phyloP scores from a whole-genome alignment of 2,797 vertebrate species.

The Sebastes wilsoni region DNA sequence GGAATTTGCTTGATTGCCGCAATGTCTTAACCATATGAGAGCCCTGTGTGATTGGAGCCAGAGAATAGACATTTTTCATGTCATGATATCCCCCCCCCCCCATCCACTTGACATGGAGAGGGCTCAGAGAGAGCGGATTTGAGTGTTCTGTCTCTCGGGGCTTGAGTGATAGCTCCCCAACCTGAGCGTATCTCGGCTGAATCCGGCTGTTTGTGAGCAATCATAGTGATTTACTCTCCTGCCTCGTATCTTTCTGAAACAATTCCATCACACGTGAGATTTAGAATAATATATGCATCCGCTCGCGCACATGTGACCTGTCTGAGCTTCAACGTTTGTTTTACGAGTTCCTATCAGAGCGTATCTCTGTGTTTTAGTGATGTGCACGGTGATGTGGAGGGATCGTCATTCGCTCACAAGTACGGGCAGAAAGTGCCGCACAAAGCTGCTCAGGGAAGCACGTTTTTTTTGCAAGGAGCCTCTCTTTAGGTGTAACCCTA shows the following conservation, averaged over 20 bases:
- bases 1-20: constrained; percentile 77
- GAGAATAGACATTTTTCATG: constrained; percentile 68
- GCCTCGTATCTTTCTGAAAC: constrained; percentile 51
- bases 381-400: neutral
- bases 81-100: constrained; percentile 48
- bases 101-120: constrained; percentile 70
- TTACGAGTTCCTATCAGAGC: constrained; percentile 8
- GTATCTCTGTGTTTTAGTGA: constrained; percentile 12
- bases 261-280: constrained; percentile 47
- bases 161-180: constrained; percentile 79
- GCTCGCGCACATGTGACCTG: constrained; percentile 18
- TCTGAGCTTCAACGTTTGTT: constrained; percentile 35
- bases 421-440: neutral
- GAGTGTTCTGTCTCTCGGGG: constrained; percentile 75
- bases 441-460: neutral
- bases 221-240: constrained; percentile 67
- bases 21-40: constrained; percentile 72
- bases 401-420: neutral
- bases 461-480: constrained; percentile 5
- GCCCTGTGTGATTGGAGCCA: constrained; percentile 71
- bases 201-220: constrained; percentile 71
- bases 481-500: constrained; percentile 13
- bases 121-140: constrained; percentile 54
- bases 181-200: constrained; percentile 58
- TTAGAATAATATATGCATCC: constrained; percentile 40